A percentile compares a stretch with the other conserved stretches of the same genome.
Conservation (phyloP, 2,797 vertebrate genomes). For the Rhynchotus rufescens region DNA sequence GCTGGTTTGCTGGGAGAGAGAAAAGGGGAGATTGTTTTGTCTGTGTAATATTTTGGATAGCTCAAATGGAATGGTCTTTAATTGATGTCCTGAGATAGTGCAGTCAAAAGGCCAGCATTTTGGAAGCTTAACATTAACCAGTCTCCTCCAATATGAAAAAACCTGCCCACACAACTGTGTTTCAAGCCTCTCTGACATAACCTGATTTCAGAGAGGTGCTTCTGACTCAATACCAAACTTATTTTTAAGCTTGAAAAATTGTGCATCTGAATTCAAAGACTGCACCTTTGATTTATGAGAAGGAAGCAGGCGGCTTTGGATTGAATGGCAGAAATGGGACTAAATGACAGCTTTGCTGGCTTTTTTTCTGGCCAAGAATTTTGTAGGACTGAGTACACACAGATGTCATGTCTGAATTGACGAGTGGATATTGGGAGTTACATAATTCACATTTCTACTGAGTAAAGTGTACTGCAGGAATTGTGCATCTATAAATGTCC, state of each 20-base stretch:
- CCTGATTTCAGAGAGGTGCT: not conserved
- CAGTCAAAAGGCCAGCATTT: not conserved
- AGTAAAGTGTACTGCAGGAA: not conserved
- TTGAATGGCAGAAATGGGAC: rapidly evolving
- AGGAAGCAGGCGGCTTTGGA: not conserved
- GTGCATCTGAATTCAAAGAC: rapidly evolving
- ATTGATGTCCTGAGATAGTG: not conserved
- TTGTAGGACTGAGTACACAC: not conserved
- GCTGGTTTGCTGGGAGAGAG: not conserved
- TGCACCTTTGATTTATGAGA: not conserved
- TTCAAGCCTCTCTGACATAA: not conserved
- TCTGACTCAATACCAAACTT: not conserved
- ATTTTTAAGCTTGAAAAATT: not conserved
- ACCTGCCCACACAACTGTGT: not conserved
- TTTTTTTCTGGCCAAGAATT: not conserved
- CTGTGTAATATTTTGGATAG: not conserved
- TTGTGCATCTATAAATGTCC: not conserved
- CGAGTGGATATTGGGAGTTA: not conserved
- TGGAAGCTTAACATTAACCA: not conserved
- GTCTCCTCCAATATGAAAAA: not conserved
- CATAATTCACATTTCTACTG: not conserved
- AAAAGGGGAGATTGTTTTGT: not conserved
- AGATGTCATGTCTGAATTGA: not conserved
- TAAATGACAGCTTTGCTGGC: not conserved
- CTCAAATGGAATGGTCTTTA: not conserved